These are phyloP conservation scores for Varanus salvator DNA, from an alignment of 2,113 vertebrate species.

Conservation along the genomic window DNA sequence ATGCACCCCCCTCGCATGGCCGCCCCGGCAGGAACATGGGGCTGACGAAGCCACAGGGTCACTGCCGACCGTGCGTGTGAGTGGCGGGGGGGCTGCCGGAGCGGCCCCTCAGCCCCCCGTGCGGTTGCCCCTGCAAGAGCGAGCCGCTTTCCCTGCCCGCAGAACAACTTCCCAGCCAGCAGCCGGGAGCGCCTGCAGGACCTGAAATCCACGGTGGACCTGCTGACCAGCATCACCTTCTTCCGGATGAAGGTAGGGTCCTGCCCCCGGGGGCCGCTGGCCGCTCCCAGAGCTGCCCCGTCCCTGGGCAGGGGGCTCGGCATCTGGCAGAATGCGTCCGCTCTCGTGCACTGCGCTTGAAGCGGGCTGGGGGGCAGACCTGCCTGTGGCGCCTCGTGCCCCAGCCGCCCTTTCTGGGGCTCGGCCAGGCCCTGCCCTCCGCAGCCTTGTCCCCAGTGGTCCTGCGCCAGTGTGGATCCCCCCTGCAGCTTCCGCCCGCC, in stretches of 20 bases:
- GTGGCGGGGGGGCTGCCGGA: background rate
- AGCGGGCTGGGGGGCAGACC: too few species aligned
- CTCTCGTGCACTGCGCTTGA: too few species aligned
- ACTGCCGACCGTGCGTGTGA: accelerated
- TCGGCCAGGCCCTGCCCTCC: accelerated
- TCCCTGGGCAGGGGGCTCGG: background rate
- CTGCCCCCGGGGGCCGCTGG: too few species aligned
- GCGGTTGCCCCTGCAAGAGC: background rate
- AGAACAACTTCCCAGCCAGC: conserved; percentile 98
- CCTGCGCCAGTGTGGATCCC: too few species aligned
- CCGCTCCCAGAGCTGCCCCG: too few species aligned
- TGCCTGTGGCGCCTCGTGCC: too few species aligned
- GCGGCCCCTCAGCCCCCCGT: background rate
- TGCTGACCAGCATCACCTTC: conserved; percentile 98
- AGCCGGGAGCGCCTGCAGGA: conserved; percentile 93
- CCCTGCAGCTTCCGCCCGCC: too few species aligned
- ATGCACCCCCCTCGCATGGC: accelerated
- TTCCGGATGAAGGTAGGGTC: conserved; percentile 96
- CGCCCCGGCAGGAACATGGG: too few species aligned
- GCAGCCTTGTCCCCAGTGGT: too few species aligned
- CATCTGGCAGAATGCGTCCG: background rate
- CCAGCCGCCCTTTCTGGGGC: too few species aligned
- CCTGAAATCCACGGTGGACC: conserved; percentile 96
- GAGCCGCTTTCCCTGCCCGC: conserved; percentile 52
- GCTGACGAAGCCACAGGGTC: background rate